Evolutionary conservation across 2,113 vertebrate species (phyloP), one percentile per base, ranked within the genome.

Genomic region (Macquaria australasica): DNA sequence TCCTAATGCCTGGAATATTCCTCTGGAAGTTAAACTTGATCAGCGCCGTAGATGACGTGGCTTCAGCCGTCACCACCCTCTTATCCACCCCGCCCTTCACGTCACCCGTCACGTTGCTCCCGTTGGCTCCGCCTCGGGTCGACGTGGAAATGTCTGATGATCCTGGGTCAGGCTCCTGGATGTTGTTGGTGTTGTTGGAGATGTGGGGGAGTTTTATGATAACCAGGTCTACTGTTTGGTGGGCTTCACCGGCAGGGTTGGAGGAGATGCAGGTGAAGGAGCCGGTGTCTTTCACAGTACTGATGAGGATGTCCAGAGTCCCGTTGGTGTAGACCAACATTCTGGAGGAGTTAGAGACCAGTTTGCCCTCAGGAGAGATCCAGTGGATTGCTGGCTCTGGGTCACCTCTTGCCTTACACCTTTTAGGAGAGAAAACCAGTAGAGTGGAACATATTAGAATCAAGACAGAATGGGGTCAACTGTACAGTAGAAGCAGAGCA

Each of bases 1-100:
- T 99, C 88, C 98, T 97, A 77, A 99, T 99, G 62, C 98, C 98
- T 0, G 98, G 98, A 80, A 99, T 99, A 92, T 97, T 99, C 95
- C 98, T 98, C 95, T 99, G 98, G 91, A 99, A 99, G 94, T 99
- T 98, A 91, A 99, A 99, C 90, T 99, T 99, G 81, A 99, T 97
- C 69, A 99, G 96, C 2, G 96, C 98, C 0, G 98, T 99, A 1
- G 98, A 99, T 0, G 98, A 98, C 0, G 98, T 98, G n/a, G 98
- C 97, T 92, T 99, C 98, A 0, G 98, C 98, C 0, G 98, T 96
- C 0, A 99, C 98, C 91, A 99, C 98, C 89, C 97, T 96, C 92
- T 96, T 97, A 70, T 99, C 98, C 34, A 95, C 96, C 45, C 95
- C 97, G 0, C 96, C 91, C 92, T 99, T 99, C 9, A 96, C 95